Conservation (phyloP, 2,888 invertebrate genomes). For the Drosophila pseudotalamancana region DNA sequence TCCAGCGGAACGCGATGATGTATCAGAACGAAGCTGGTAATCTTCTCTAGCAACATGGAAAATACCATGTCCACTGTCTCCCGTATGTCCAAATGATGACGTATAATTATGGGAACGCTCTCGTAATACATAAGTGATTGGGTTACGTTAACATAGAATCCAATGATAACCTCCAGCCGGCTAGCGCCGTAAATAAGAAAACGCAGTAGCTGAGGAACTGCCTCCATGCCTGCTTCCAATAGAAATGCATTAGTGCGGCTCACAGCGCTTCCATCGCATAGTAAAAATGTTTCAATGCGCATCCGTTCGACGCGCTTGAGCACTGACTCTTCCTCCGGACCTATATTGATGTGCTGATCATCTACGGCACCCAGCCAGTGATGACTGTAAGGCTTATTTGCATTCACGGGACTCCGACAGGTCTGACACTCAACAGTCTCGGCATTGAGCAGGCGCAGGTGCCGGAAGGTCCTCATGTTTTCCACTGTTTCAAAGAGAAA, state of each 20-base stretch:
- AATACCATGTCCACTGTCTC: constrained; percentile 69
- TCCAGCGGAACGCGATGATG: constrained; percentile 35
- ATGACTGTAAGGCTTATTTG: constrained; percentile 45
- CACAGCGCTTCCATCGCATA: constrained; percentile 57
- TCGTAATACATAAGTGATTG: constrained; percentile 51
- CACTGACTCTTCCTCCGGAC: constrained; percentile 32
- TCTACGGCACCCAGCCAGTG: constrained; percentile 44
- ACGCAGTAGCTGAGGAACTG: constrained; percentile 58
- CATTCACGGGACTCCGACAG: constrained; percentile 39
- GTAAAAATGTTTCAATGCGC: constrained; percentile 59
- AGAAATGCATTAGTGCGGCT: constrained; percentile 56
- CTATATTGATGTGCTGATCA: constrained; percentile 28
- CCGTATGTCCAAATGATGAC: constrained; percentile 60
- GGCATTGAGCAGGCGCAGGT: constrained; percentile 26
- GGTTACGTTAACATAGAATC: constrained; percentile 61
- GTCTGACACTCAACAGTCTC: constrained; percentile 37
- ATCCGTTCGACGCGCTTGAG: constrained; percentile 53
- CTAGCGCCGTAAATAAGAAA: constrained; percentile 48
- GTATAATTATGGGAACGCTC: constrained; percentile 49
- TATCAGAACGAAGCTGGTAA: constrained; percentile 47
- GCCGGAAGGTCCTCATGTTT: constrained; percentile 34
- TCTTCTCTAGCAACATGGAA: constrained; percentile 61
- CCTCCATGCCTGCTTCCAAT: constrained; percentile 55
- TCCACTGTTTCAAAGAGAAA: constrained; percentile 40
- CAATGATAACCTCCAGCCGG: constrained; percentile 47